Evolutionary conservation across 2,888 invertebrate genomes (phyloP).

Genomic region (Balanococcus diminutus): DNA sequence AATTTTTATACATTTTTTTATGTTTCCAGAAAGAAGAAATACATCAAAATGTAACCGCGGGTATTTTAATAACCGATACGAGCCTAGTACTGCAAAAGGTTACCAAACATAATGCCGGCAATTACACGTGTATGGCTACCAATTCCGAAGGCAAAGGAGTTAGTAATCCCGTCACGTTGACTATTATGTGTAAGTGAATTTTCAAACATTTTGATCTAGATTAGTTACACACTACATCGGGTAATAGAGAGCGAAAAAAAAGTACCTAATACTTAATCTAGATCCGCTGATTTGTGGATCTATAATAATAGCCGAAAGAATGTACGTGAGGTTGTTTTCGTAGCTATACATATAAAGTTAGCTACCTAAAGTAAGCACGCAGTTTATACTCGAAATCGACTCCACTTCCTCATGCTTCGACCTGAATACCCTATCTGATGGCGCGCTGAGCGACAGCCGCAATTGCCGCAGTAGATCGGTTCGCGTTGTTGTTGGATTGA

Average conservation of each 20-base stretch:
- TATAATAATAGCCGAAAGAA: constrained; percentile 29
- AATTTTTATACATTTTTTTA: constrained; percentile 38
- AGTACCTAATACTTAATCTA: constrained; percentile 4
- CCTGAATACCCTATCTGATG: background rate
- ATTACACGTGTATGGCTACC: constrained; percentile 84
- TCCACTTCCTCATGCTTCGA: too few relatives aligned
- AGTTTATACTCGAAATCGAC: background rate
- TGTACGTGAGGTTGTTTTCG: constrained; percentile 8
- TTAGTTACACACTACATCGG: background rate
- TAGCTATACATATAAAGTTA: too few relatives aligned
- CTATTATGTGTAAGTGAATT: constrained; percentile 65
- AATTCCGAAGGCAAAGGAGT: constrained; percentile 79
- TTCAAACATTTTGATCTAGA: background rate
- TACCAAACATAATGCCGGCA: constrained; percentile 80
- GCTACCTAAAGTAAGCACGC: constrained; percentile 1
- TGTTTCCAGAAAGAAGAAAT: constrained; percentile 75
- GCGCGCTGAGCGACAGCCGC: background rate
- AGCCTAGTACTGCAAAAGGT: constrained; percentile 85
- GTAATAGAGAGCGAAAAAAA: background rate
- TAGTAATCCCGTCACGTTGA: constrained; percentile 64
- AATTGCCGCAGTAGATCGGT: background rate
- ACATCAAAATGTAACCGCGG: constrained; percentile 80
- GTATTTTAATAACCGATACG: constrained; percentile 81
- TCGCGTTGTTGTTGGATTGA: background rate
- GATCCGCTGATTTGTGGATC: background rate